A percentile compares a stretch with the other conserved stretches of the same genome.
Evolutionary conservation across 1,140 invertebrate genomes (phyloP).

Genomic region (Danaus plexippus): DNA sequence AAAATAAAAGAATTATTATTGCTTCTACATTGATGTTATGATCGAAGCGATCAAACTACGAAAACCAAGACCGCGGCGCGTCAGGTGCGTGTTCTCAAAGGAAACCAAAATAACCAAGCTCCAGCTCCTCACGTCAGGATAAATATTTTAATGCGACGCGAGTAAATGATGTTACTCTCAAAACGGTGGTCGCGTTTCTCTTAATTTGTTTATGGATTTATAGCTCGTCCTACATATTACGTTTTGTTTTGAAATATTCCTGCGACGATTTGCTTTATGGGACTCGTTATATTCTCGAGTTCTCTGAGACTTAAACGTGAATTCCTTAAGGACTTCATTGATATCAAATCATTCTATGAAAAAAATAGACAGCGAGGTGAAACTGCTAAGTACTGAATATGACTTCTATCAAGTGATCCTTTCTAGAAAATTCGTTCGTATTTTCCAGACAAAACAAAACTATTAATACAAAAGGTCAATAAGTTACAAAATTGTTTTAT

Average conservation of each 20-base stretch:
- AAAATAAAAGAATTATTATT: too few species aligned
- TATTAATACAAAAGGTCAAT: slow-evolving; percentile 28
- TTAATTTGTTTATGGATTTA: slow-evolving; percentile 33
- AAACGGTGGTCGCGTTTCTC: slow-evolving; percentile 17
- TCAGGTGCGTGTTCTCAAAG: too few species aligned
- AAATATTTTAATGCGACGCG: slow-evolving; percentile 27
- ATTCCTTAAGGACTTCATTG: too few species aligned
- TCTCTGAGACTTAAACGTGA: too few species aligned
- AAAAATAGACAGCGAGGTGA: too few species aligned
- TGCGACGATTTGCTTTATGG: not conserved
- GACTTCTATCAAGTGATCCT: not conserved
- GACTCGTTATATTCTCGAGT: not conserved
- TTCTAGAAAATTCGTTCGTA: slow-evolving; percentile 1
- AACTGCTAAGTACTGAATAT: not conserved
- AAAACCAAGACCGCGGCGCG: too few species aligned
- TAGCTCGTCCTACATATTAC: slow-evolving; percentile 19
- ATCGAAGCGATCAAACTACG: too few species aligned
- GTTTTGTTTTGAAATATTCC: slow-evolving; percentile 5
- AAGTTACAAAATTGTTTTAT: slow-evolving; percentile 32
- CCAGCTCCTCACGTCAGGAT: slow-evolving; percentile 1
- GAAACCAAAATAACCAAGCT: too few species aligned
- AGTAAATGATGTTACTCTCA: slow-evolving; percentile 21
- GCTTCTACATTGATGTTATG: too few species aligned
- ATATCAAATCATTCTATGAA: too few species aligned
- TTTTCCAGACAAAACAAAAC: slow-evolving; percentile 10